These are phyloP conservation scores for Spodoptera picta DNA, from an alignment of 2,888 invertebrate genomes.

Conservation along the genomic window DNA sequence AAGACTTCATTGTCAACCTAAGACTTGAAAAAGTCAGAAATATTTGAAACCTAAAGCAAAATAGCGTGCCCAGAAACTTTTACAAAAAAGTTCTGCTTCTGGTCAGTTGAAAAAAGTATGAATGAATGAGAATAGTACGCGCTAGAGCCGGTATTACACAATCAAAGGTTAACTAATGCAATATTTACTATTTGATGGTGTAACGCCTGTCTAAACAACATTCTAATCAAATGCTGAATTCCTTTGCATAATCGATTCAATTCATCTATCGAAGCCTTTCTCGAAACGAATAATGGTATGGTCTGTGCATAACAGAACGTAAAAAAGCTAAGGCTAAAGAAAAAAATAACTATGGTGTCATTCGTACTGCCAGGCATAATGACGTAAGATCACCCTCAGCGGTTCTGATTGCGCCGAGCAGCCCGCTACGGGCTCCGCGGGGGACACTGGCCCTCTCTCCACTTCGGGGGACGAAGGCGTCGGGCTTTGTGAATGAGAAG, in stretches of 20 bases:
- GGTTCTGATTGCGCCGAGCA: slow-evolving; percentile 76
- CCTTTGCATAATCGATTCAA: slow-evolving; percentile 71
- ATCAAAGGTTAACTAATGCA: slow-evolving; percentile 43
- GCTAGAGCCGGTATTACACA: slow-evolving; percentile 51
- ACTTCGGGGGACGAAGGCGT: slow-evolving; percentile 54
- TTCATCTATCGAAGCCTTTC: slow-evolving; percentile 66
- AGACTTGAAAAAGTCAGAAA: not conserved
- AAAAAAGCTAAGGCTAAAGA: slow-evolving; percentile 81
- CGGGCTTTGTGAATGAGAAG: slow-evolving; percentile 67
- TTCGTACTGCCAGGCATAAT: slow-evolving; percentile 88
- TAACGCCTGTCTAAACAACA: slow-evolving; percentile 59
- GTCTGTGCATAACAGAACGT: slow-evolving; percentile 78
- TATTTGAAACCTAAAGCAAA: slow-evolving; percentile 39
- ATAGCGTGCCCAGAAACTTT: slow-evolving; percentile 24
- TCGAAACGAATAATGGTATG: slow-evolving; percentile 65
- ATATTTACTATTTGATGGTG: slow-evolving; percentile 49
- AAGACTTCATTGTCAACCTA: no score
- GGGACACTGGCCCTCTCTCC: slow-evolving; percentile 52
- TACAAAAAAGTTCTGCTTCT: slow-evolving; percentile 9
- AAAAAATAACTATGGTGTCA: slow-evolving; percentile 85
- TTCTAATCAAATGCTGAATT: slow-evolving; percentile 85
- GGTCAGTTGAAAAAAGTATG: slow-evolving; percentile 31
- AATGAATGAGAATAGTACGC: slow-evolving; percentile 33
- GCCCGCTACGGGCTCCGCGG: slow-evolving; percentile 76
- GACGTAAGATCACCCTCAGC: slow-evolving; percentile 86